Percentiles rank a stretch among this genome's conserved stretches.
These are phyloP conservation scores for Auanema freiburgensis DNA, from an alignment of 2,888 invertebrate species.

Conservation along the genomic window DNA sequence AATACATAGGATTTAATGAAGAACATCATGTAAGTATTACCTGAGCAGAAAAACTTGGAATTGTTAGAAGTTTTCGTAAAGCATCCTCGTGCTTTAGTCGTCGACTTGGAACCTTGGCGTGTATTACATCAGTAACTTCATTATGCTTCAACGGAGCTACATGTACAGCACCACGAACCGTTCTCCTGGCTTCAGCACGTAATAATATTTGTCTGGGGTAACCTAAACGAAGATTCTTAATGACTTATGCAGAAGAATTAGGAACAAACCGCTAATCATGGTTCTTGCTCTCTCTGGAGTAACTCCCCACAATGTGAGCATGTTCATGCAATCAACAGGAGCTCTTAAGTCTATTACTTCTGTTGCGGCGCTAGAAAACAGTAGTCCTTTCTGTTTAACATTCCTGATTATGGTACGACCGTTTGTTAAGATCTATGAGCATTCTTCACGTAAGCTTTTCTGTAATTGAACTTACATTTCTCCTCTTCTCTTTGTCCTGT, in stretches of 20 bases:
- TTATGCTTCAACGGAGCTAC: slow-evolving; percentile 23
- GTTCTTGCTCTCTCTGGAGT: slow-evolving; percentile 35
- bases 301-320: slow-evolving; percentile 56
- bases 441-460: too few relatives aligned
- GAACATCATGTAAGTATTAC: slow-evolving; percentile 6
- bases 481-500: slow-evolving; percentile 26
- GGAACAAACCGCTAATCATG: slow-evolving; percentile 45
- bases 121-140: not conserved
- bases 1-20: not conserved
- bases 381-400: slow-evolving; percentile 41
- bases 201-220: slow-evolving; percentile 50
- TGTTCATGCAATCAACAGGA: slow-evolving; percentile 63
- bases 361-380: slow-evolving; percentile 52
- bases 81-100: slow-evolving; percentile 7
- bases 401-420: slow-evolving; percentile 46
- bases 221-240: slow-evolving; percentile 27
- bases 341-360: slow-evolving; percentile 56
- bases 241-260: not conserved
- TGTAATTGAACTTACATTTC: too few relatives aligned
- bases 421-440: slow-evolving; percentile 37
- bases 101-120: slow-evolving; percentile 6
- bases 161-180: slow-evolving; percentile 54
- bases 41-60: slow-evolving; percentile 21
- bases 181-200: slow-evolving; percentile 53
- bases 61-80: slow-evolving; percentile 11